phyloP scores from a whole-genome alignment of 2,113 vertebrate species.

The Pterophyllum scalare region DNA sequence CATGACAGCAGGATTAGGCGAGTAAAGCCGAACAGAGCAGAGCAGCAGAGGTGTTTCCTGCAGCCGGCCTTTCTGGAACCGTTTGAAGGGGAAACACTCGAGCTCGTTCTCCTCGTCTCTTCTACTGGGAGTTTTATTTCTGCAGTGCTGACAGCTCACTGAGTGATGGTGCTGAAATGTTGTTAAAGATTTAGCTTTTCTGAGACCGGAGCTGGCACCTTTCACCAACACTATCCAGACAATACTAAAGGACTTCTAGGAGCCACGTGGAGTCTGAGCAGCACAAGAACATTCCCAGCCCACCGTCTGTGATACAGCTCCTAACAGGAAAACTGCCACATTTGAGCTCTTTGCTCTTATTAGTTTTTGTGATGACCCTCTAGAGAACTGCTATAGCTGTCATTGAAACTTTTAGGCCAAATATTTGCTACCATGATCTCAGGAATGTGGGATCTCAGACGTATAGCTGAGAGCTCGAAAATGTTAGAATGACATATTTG shows the following conservation, averaged over 20 bases:
- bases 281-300: background rate
- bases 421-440: too few relatives aligned
- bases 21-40: slow-evolving; percentile 28
- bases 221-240: too few relatives aligned
- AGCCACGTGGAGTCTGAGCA: background rate
- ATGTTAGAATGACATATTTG: too few relatives aligned
- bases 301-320: background rate
- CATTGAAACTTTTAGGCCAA: too few relatives aligned
- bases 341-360: background rate
- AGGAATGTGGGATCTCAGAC: too few relatives aligned
- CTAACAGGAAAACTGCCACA: background rate
- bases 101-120: slow-evolving; percentile 1
- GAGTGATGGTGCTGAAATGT: background rate
- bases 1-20: slow-evolving; percentile 43
- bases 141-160: background rate
- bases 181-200: too few relatives aligned
- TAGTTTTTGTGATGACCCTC: too few relatives aligned
- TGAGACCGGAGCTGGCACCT: too few relatives aligned
- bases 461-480: too few relatives aligned
- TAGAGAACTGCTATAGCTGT: too few relatives aligned
- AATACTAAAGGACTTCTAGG: background rate
- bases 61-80: slow-evolving; percentile 28
- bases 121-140: background rate
- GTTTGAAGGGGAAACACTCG: slow-evolving; percentile 13
- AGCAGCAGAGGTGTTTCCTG: slow-evolving; percentile 45